phyloP scores from a whole-genome alignment of 2,113 vertebrate species.

The Platycercus adscitus region DNA sequence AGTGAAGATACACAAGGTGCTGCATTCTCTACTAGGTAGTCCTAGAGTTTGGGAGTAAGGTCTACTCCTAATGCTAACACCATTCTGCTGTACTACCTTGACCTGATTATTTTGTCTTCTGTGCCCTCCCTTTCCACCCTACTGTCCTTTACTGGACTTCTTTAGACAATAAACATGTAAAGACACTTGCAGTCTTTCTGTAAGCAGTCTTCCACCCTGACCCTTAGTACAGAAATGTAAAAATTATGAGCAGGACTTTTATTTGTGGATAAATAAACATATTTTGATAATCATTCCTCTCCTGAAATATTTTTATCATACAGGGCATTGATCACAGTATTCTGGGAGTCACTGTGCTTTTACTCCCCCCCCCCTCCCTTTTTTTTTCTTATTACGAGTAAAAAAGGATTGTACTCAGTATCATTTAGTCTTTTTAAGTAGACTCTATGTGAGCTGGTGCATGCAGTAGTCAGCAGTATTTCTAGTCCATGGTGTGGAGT shows the following conservation, averaged over 20 bases:
- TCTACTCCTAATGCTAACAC: not conserved
- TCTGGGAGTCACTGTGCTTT: not conserved
- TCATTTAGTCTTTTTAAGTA: not conserved
- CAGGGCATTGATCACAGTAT: not conserved
- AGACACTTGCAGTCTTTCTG: not conserved
- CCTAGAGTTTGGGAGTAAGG: not conserved
- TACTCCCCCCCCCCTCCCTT: fast-evolving
- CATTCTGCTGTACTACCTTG: not conserved
- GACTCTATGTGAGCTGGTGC: not conserved
- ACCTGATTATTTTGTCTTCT: not conserved
- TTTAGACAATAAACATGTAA: not conserved
- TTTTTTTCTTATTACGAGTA: not conserved
- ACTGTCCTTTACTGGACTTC: not conserved
- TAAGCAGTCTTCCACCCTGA: not conserved
- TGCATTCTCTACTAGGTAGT: not conserved
- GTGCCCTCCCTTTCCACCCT: not conserved
- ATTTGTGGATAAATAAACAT: not conserved
- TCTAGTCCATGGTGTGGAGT: not conserved
- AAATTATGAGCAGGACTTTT: not conserved
- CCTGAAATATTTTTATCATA: not conserved
- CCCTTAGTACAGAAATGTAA: not conserved
- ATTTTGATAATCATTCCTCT: not conserved
- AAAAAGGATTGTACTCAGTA: not conserved
- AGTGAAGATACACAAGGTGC: not conserved
- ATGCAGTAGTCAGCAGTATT: not conserved